A percentile compares a stretch with the other conserved stretches of the same genome.
These are phyloP conservation scores for Lasioglossum pauxillum DNA, from an alignment of 2,888 invertebrate genomes.

Conservation along the genomic window DNA sequence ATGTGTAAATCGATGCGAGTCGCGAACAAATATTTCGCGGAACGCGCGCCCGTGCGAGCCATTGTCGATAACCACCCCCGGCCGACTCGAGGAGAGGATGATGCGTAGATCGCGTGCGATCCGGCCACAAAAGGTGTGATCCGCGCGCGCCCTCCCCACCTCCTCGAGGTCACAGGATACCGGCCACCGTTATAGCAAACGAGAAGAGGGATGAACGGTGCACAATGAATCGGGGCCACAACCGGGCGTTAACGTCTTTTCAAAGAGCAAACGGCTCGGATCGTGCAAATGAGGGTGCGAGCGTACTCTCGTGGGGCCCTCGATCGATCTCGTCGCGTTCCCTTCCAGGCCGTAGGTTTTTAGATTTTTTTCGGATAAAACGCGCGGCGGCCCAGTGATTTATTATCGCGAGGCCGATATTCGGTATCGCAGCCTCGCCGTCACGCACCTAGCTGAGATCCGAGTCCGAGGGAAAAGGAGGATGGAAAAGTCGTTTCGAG, in stretches of 20 bases:
- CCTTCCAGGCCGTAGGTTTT: slow-evolving; percentile 29
- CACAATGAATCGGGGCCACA: slow-evolving; percentile 77
- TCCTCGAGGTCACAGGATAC: slow-evolving; percentile 46
- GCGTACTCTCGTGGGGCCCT: slow-evolving; percentile 26
- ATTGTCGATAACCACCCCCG: slow-evolving; percentile 53
- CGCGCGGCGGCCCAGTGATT: slow-evolving; percentile 39
- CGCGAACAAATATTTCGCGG: slow-evolving; percentile 65
- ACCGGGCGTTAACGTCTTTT: slow-evolving; percentile 75
- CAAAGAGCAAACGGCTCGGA: slow-evolving; percentile 75
- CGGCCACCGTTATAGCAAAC: slow-evolving; percentile 37
- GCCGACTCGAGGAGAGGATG: slow-evolving; percentile 73
- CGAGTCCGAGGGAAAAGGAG: not conserved
- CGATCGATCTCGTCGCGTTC: slow-evolving; percentile 52
- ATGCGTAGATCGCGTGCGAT: slow-evolving; percentile 84
- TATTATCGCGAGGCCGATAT: slow-evolving; percentile 32
- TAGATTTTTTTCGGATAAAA: slow-evolving; percentile 51
- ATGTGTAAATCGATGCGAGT: slow-evolving; percentile 29
- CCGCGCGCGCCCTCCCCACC: slow-evolving; percentile 42
- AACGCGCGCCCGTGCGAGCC: slow-evolving; percentile 48
- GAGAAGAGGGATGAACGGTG: slow-evolving; percentile 82
- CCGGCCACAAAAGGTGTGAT: slow-evolving; percentile 78
- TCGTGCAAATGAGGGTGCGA: slow-evolving; percentile 54
- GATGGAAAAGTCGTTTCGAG: slow-evolving; percentile 22
- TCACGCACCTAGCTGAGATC: slow-evolving; percentile 24
- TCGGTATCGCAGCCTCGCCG: not conserved